Evolutionary conservation across 2,113 vertebrate genomes (phyloP), one percentile per base, ranked within the genome.

Genomic region (Onychorhynchus coronatus): DNA sequence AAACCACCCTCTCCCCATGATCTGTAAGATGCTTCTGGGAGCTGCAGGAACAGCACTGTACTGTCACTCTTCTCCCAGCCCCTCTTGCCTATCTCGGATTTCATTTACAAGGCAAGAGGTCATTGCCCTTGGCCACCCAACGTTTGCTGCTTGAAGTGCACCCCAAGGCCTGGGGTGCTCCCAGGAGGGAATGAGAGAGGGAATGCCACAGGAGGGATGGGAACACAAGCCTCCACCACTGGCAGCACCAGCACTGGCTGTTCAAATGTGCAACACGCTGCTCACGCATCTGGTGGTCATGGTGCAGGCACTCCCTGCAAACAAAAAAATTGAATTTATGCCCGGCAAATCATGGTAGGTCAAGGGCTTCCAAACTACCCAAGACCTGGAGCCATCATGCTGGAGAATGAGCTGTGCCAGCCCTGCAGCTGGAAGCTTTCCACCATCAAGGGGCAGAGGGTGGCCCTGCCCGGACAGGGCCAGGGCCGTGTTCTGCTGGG

Each of bases 181-280:
- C 39, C 61, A 30, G 61, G 61, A 63, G 0, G 23, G 56, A 55
- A 55, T 20, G 18, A 33, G 30, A 52, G 35, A 68, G 44, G 47
- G 53, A 67, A 87, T 1, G 13, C 3, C 14, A 3, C 21, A 21
- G 18, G 52, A 49, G n/a, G 41, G 59, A 35, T 63, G 14, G 27
- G 18, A 65, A 19, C 47, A 28, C 20, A 6, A 20, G 1, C 25
- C 47, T 44, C 42, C 39, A 39, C 0, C 28, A 12, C 25, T 47
- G 61, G 33, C 58, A 67, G 68, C 0, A 10, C 33, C 1, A 9
- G 41, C 39, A 44, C n/a, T 0, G 0, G 35, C 44, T 23, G 46
- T 3, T 47, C 59, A n/a, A 35, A 4, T 0, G 3, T 1, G 3
- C 53, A 21, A n/a, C 44, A 53, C 1, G 1, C 11, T 12, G 74